Evolutionary conservation across 2,888 invertebrate species (phyloP).

Genomic region (Pyrrhosoma nymphula): DNA sequence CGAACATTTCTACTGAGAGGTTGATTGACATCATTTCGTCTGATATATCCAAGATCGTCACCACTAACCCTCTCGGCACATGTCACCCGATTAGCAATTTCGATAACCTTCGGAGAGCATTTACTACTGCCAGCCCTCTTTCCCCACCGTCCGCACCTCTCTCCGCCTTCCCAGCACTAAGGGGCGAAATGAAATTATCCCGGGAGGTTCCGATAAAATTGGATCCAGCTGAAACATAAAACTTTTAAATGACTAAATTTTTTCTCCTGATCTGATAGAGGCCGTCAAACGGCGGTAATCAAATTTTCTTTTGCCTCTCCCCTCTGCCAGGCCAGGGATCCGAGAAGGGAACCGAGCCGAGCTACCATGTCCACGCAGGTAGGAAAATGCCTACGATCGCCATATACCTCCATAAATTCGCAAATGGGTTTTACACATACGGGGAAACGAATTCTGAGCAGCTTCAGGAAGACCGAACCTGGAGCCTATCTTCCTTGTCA

Average conservation of each 20-base stretch:
- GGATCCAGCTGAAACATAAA: neutral
- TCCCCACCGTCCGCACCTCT: neutral
- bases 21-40: neutral
- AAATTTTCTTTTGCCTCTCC: neutral
- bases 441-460: too few relatives aligned
- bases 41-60: neutral
- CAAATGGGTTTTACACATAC: neutral
- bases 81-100: neutral
- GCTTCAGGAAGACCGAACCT: neutral
- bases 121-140: neutral
- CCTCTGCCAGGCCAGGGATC: neutral
- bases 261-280: neutral
- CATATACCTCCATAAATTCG: neutral
- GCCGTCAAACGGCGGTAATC: neutral
- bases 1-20: neutral
- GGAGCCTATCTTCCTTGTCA: neutral
- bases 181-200: constrained; percentile 1
- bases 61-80: neutral
- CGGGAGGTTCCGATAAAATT: neutral
- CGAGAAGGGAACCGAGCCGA: neutral
- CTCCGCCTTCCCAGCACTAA: neutral
- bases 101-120: neutral
- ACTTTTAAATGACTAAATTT: neutral
- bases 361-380: neutral
- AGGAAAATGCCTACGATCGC: neutral